Conservation (phyloP, 2,113 vertebrate genomes). For the Macroglossus sobrinus region DNA sequence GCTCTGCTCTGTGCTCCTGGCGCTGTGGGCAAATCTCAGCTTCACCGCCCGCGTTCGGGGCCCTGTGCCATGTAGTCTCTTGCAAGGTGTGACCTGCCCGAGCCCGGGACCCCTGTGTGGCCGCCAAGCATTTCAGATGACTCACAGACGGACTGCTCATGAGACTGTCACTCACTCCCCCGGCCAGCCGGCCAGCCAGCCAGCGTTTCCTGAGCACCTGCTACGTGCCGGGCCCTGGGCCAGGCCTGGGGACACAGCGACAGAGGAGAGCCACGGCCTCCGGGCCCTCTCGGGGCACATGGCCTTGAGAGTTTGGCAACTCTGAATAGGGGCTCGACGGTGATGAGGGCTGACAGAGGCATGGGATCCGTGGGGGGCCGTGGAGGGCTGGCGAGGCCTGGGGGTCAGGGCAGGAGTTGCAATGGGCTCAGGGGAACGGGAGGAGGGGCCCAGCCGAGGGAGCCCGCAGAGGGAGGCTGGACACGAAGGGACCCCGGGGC, state of each 20-base stretch:
- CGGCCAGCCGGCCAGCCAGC: not conserved
- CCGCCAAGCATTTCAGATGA: not conserved
- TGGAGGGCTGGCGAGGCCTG: not conserved
- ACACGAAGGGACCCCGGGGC: accelerated
- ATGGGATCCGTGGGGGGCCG: not conserved
- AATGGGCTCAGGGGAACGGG: not conserved
- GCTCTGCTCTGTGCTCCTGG: not conserved
- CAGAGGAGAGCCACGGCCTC: not conserved
- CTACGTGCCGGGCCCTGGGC: not conserved
- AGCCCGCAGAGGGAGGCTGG: not conserved
- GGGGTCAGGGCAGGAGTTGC: not conserved
- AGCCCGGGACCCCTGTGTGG: not conserved
- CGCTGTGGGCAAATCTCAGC: accelerated
- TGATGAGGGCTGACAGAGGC: accelerated
- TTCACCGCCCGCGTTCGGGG: not conserved
- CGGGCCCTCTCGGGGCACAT: not conserved
- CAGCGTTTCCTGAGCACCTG: not conserved
- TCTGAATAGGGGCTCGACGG: not conserved
- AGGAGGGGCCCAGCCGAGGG: not conserved
- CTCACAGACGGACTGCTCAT: not conserved
- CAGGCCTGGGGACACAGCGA: not conserved
- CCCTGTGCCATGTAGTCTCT: not conserved
- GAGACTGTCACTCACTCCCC: not conserved
- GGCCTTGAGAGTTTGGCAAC: not conserved
- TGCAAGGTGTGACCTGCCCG: not conserved